Conservation (phyloP, 2,113 vertebrate species). For the Menura novaehollandiae region DNA sequence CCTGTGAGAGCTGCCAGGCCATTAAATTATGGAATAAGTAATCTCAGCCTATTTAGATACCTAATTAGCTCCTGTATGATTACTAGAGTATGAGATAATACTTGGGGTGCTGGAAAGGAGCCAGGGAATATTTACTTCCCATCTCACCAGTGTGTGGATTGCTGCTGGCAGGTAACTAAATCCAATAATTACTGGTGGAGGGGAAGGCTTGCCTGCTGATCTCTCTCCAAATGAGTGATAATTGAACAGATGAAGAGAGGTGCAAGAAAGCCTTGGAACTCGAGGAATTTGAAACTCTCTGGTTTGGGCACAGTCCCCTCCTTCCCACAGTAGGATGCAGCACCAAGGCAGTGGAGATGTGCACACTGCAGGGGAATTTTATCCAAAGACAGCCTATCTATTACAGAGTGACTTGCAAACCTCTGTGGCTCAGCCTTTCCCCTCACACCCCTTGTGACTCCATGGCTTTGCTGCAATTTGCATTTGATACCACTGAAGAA, state of each 20-base stretch:
- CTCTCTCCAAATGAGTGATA: conserved; percentile 4
- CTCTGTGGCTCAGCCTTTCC: background rate
- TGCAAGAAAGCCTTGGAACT: background rate
- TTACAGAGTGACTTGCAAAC: background rate
- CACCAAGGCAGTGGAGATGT: background rate
- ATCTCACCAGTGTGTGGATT: background rate
- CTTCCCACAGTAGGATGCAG: background rate
- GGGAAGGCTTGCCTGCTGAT: background rate
- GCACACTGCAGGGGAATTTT: background rate
- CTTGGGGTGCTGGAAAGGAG: background rate
- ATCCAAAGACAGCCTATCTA: background rate
- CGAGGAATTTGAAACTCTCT: conserved; percentile 20
- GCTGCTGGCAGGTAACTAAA: conserved; percentile 55
- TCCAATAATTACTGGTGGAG: background rate
- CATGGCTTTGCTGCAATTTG: background rate
- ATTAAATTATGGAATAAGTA: background rate
- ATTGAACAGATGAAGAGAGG: background rate
- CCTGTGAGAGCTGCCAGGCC: background rate
- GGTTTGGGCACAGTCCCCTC: background rate
- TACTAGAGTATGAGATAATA: background rate
- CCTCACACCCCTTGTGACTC: accelerated
- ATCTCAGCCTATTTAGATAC: background rate
- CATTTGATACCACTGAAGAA: background rate
- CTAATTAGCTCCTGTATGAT: background rate
- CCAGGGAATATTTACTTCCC: background rate